phyloP scores from a whole-genome alignment of 2,888 invertebrate species.

The Tetheella fluctuosa region DNA sequence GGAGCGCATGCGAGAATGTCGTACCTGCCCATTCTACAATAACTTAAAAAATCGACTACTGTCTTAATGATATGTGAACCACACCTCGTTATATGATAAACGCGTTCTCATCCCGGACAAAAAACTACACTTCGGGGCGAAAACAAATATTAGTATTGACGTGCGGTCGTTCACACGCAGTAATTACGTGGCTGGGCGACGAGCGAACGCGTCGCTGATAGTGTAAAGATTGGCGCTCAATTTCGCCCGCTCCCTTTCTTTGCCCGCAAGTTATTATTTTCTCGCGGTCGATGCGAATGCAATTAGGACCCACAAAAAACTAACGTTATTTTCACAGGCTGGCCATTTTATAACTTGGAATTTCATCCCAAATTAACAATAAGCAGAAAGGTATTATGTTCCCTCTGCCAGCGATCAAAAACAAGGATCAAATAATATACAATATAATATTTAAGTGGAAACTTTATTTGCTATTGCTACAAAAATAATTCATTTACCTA shows the following conservation, averaged over 20 bases:
- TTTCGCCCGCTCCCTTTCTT: conserved; percentile 50
- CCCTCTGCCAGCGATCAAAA: neutral
- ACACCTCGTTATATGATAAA: conserved; percentile 67
- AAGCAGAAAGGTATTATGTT: neutral
- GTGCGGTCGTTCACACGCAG: conserved; percentile 57
- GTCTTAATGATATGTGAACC: conserved; percentile 64
- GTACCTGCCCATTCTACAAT: conserved; percentile 63
- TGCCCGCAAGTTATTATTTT: conserved; percentile 67
- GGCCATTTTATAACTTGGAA: conserved; percentile 22
- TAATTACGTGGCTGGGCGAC: conserved; percentile 50
- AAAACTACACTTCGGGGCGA: conserved; percentile 62
- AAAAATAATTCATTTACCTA: conserved; percentile 65
- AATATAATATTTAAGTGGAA: conserved; percentile 37
- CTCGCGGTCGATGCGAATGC: conserved; percentile 48
- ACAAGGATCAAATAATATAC: conserved; percentile 30
- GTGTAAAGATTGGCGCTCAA: conserved; percentile 66
- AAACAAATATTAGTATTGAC: conserved; percentile 80
- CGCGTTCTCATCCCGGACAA: conserved; percentile 50
- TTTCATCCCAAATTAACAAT: neutral
- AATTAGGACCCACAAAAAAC: conserved; percentile 60
- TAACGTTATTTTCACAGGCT: conserved; percentile 28
- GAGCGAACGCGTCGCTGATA: conserved; percentile 49
- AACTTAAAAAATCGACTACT: conserved; percentile 55
- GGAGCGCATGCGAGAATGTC: conserved; percentile 37
- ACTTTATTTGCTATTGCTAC: conserved; percentile 64